These are phyloP conservation scores for Pristionchus exspectatus DNA, from an alignment of 2,888 invertebrate genomes.

Conservation along the genomic window DNA sequence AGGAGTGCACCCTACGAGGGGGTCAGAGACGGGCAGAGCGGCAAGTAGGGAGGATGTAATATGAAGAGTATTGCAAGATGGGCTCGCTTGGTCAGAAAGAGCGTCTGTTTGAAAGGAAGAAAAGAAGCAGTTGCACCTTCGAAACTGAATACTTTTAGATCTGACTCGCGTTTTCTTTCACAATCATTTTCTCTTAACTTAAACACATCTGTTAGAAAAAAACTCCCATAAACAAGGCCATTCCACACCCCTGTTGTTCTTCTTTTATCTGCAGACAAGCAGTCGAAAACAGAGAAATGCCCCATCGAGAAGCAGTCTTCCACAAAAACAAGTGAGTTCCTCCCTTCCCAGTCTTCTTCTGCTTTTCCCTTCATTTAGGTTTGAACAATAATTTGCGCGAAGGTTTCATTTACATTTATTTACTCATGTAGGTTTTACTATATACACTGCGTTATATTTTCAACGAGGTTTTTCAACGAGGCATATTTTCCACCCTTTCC, in stretches of 20 bases:
- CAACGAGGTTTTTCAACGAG: background rate
- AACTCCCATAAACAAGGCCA: background rate
- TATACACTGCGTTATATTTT: background rate
- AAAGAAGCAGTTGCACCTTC: background rate
- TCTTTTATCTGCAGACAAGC: background rate
- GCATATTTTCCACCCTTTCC: background rate
- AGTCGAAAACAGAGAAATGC: conserved; percentile 10
- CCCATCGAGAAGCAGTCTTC: background rate
- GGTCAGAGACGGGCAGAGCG: background rate
- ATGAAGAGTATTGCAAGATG: background rate
- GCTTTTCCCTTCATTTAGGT: background rate
- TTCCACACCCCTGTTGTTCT: background rate
- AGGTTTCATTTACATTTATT: too few relatives aligned
- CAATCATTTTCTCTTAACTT: too few relatives aligned
- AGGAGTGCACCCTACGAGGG: background rate
- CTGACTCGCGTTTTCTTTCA: too few relatives aligned
- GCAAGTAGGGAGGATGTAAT: background rate
- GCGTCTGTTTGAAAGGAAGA: background rate
- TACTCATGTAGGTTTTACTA: too few relatives aligned
- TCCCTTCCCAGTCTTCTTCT: background rate
- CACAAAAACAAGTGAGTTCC: conserved; percentile 25
- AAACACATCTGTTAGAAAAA: too few relatives aligned
- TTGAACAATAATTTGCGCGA: background rate
- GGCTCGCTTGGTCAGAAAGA: background rate
- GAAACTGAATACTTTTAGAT: background rate